Percentiles rank a stretch among this genome's conserved stretches.
These are phyloP conservation scores for Hyaena hyaena DNA, from an alignment of 2,113 vertebrate genomes.

Conservation along the genomic window DNA sequence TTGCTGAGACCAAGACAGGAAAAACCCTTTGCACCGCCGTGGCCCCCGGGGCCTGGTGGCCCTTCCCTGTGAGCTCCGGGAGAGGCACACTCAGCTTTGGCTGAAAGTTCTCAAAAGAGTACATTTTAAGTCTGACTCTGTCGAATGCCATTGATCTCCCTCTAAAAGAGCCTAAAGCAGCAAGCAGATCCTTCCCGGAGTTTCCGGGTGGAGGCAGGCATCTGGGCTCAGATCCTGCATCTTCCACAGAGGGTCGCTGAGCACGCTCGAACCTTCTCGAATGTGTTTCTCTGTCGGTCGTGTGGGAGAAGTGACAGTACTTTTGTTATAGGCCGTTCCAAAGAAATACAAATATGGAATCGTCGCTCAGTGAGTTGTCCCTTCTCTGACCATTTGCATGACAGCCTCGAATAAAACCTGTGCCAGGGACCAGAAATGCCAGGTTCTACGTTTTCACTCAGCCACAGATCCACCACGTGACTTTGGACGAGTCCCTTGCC, in stretches of 20 bases:
- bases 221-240: neutral
- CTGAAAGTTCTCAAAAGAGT: neutral
- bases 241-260: neutral
- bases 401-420: neutral
- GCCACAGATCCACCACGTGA: accelerated
- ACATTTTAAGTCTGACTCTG: neutral
- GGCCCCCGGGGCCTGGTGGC: neutral
- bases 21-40: neutral
- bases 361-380: neutral
- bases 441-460: neutral
- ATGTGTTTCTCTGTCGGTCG: neutral
- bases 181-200: accelerated
- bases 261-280: neutral
- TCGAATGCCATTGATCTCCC: neutral
- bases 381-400: neutral
- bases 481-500: neutral
- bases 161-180: neutral
- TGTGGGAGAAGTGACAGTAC: neutral
- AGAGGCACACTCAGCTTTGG: neutral
- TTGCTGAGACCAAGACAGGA: neutral
- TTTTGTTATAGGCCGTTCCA: neutral
- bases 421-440: neutral
- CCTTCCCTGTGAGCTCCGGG: neutral
- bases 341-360: neutral
- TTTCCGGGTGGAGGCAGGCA: neutral